Evolutionary conservation across 2,113 vertebrate genomes (phyloP), one percentile per base, ranked within the genome.

Genomic region (Dolichotis patagonum): DNA sequence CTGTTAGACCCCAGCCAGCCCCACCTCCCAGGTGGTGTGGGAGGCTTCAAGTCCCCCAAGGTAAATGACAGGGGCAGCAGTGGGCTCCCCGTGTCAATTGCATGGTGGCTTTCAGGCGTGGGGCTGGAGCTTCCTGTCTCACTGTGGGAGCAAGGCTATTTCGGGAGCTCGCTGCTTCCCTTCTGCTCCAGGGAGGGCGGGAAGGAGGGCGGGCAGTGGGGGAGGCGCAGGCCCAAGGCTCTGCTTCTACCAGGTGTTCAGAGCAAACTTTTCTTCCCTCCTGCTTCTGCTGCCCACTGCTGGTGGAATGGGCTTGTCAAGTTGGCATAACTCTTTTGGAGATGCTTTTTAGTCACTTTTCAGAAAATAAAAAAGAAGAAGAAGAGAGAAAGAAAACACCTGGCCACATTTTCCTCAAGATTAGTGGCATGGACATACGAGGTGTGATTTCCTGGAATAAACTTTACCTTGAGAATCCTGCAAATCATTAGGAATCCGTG

Each of bases 231-330:
- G 43, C 52, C 43, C 0, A 2, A 0, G 52, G 14, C 49, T 52
- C 19, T 7, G 63, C 71, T 35, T 52, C 82, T 28, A 16, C 92
- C 94, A 89, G 94, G 90, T 96, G 96, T 84, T 78, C 75, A 13
- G 14, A 88, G 54, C 54, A 24, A 35, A 88, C 94, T 67, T 78
- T n/a, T 32, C 7, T 63, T 95, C 85, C 85, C 38, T 65, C 75
- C 96, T 75, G 88, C 12, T 73, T 95, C 95, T 96, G 91, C 97
- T 95, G 96, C 97, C 91, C 91, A 81, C 97, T 97, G 91, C 95
- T 96, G 98, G 96, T 7, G 38, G 96, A 56, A 88, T 3, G 88
- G 43, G 13, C 8, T 26, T 62, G 67, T 56, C 19, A 30, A 5
- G 41, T 3, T 11, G 38, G 58, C 67, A 1, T 20, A 41, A 41